Conservation (phyloP, 2,888 invertebrate genomes). For the Gnatocerus cornutus region DNA sequence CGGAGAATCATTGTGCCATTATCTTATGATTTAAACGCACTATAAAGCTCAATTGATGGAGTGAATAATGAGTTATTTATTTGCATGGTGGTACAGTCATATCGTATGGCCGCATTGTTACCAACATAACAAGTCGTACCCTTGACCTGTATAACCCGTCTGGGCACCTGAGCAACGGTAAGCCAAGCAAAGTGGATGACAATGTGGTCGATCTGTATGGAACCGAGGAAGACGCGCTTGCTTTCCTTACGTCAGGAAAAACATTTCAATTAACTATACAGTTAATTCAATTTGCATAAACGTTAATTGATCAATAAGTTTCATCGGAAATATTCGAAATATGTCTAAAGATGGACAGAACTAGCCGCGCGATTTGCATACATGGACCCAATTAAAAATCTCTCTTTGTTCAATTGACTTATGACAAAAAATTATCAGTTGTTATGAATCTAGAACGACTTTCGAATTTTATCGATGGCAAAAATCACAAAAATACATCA, state of each 20-base stretch:
- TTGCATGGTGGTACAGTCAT: slow-evolving; percentile 57
- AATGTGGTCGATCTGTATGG: slow-evolving; percentile 41
- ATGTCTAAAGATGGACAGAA: slow-evolving; percentile 41
- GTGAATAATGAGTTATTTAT: slow-evolving; percentile 51
- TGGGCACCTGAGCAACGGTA: slow-evolving; percentile 56
- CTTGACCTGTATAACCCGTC: slow-evolving; percentile 61
- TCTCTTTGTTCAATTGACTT: slow-evolving; percentile 22
- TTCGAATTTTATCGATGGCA: slow-evolving; percentile 46
- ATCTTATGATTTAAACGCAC: slow-evolving; percentile 35
- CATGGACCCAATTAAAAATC: slow-evolving; percentile 25
- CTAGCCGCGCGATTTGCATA: slow-evolving; percentile 40
- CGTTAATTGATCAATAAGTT: slow-evolving; percentile 44
- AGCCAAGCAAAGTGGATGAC: slow-evolving; percentile 46
- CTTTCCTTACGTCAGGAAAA: slow-evolving; percentile 34
- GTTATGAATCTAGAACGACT: slow-evolving; percentile 33
- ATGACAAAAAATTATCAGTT: slow-evolving; percentile 30
- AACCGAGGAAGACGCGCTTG: slow-evolving; percentile 18
- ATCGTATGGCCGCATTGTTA: slow-evolving; percentile 60
- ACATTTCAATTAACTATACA: slow-evolving; percentile 41
- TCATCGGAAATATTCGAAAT: slow-evolving; percentile 44
- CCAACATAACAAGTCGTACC: slow-evolving; percentile 60
- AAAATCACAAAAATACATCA: slow-evolving; percentile 8
- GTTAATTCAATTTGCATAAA: slow-evolving; percentile 44
- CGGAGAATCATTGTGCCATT: slow-evolving; percentile 33
- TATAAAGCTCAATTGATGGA: slow-evolving; percentile 47